These are phyloP conservation scores for Vulpes ferrilata DNA, from an alignment of 2,113 vertebrate species.

Conservation along the genomic window DNA sequence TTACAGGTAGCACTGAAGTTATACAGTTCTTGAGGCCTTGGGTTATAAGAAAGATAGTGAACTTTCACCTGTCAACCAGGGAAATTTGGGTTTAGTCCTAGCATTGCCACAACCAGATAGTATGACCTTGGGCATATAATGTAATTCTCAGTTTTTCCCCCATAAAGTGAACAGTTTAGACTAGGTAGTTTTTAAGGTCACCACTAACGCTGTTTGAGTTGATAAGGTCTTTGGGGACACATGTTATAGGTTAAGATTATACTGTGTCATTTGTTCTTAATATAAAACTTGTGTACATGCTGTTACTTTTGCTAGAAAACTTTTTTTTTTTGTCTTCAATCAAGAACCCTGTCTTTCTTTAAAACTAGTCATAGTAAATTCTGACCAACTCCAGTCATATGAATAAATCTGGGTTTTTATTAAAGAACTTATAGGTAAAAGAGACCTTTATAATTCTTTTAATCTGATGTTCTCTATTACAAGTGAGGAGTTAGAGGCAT, in stretches of 20 bases:
- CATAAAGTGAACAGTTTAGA: not conserved
- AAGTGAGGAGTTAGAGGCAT: not conserved
- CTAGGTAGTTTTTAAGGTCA: not conserved
- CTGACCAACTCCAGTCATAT: not conserved
- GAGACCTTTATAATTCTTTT: not conserved
- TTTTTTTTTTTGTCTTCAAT: not conserved
- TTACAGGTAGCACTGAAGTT: not conserved
- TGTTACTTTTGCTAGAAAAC: not conserved
- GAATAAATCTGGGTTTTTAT: conserved; percentile 30
- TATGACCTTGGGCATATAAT: not conserved
- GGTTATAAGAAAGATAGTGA: not conserved
- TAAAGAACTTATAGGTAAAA: conserved; percentile 28
- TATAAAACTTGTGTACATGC: not conserved
- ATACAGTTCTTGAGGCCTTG: not conserved
- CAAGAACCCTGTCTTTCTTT: not conserved
- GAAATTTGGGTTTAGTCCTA: not conserved
- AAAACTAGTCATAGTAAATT: not conserved
- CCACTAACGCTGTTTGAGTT: not conserved
- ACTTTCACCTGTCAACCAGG: not conserved
- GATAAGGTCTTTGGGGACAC: not conserved
- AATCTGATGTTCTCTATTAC: not conserved
- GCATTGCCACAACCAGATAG: not conserved
- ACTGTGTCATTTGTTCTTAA: not conserved
- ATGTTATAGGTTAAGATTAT: not conserved
- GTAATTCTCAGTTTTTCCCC: not conserved